These are phyloP conservation scores for Phylloscopus whistleri DNA, from an alignment of 2,113 vertebrate species.

Conservation along the genomic window DNA sequence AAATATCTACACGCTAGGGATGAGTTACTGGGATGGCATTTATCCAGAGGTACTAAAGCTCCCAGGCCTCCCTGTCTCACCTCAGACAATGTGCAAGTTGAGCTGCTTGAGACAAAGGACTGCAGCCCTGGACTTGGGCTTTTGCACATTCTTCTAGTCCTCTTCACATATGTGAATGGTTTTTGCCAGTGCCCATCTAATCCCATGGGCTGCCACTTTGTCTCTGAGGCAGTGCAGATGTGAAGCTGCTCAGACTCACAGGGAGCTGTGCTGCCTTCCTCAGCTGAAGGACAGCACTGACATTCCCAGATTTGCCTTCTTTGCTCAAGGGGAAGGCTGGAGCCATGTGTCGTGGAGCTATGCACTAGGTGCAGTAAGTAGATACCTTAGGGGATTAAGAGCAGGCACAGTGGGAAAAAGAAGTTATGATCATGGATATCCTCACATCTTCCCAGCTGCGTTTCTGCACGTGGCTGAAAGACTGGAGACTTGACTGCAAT, in stretches of 20 bases:
- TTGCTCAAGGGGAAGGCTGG: not conserved
- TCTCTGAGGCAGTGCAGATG: not conserved
- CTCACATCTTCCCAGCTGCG: not conserved
- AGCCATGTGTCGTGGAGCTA: not conserved
- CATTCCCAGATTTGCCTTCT: not conserved
- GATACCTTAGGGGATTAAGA: not conserved
- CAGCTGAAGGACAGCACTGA: rapidly evolving
- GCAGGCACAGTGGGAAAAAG: not conserved
- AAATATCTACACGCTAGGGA: not conserved
- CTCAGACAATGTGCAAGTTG: not conserved
- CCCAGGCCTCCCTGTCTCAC: not conserved
- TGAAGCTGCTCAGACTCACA: not conserved
- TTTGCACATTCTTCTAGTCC: not conserved
- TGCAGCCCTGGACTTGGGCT: not conserved
- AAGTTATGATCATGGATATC: not conserved
- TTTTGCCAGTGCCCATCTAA: not conserved
- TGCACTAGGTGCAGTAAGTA: not conserved
- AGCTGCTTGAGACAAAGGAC: not conserved
- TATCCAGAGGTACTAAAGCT: not conserved
- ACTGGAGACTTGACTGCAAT: not conserved
- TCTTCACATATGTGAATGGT: not conserved
- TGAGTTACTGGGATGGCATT: not conserved
- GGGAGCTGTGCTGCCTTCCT: not conserved
- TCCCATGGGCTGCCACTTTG: not conserved
- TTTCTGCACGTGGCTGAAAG: not conserved